phyloP scores from a whole-genome alignment of 2,888 invertebrate species.

The Parasteatoda lunata region DNA sequence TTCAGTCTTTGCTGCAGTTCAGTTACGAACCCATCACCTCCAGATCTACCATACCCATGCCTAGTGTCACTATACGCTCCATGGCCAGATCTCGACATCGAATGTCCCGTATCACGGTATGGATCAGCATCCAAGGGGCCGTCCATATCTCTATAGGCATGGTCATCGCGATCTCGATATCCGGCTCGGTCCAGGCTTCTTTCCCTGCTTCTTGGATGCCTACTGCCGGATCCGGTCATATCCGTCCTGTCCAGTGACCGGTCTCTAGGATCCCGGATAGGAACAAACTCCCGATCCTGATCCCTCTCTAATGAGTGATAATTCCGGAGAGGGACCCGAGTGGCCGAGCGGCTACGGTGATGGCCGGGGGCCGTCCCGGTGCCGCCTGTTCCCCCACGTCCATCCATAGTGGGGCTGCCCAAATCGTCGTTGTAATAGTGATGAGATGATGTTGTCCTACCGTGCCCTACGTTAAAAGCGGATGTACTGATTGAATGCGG shows the following conservation, averaged over 20 bases:
- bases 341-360: slow-evolving; percentile 68
- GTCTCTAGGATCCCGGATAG: slow-evolving; percentile 82
- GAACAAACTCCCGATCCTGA: slow-evolving; percentile 87
- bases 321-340: slow-evolving; percentile 72
- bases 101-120: slow-evolving; percentile 47
- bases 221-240: slow-evolving; percentile 52
- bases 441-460: slow-evolving; percentile 51
- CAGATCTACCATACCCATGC: slow-evolving; percentile 44
- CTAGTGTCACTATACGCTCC: slow-evolving; percentile 62
- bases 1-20: slow-evolving; percentile 95
- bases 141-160: slow-evolving; percentile 69
- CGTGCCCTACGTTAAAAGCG: slow-evolving; percentile 62
- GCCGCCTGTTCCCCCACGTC: slow-evolving; percentile 54
- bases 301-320: slow-evolving; percentile 81
- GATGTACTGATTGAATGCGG: slow-evolving; percentile 69
- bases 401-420: slow-evolving; percentile 69
- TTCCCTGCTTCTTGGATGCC: slow-evolving; percentile 75
- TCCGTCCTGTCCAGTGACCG: slow-evolving; percentile 79
- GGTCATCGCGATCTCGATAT: slow-evolving; percentile 68
- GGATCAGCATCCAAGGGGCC: slow-evolving; percentile 50
- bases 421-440: slow-evolving; percentile 69
- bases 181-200: slow-evolving; percentile 80
- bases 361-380: slow-evolving; percentile 39
- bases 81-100: slow-evolving; percentile 27
- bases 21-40: slow-evolving; percentile 82